phyloP scores from a whole-genome alignment of 37 sponge, comb jelly and placozoan genomes.

The Ianthella basta region DNA sequence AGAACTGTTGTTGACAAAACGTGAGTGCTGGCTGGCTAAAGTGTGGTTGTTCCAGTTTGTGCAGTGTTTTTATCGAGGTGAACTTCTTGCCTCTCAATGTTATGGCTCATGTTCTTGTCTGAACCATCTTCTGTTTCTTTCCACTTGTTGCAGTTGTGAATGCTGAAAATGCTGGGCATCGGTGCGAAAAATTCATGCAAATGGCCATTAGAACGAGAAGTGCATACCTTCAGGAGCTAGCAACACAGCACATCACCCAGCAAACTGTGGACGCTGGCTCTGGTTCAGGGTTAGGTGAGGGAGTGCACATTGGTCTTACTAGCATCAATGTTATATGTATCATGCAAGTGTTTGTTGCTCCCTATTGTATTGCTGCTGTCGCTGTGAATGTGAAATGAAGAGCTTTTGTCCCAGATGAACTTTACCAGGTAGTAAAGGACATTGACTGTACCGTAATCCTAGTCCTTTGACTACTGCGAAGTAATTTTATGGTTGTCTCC shows the following conservation, averaged over 20 bases:
- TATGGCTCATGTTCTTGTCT: background rate
- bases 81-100: background rate
- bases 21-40: constrained; percentile 36
- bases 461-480: too few relatives aligned
- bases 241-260: constrained; percentile 36
- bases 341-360: background rate
- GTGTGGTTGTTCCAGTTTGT: background rate
- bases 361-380: too few relatives aligned
- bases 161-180: constrained; percentile 90
- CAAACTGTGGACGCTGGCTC: constrained; percentile 64
- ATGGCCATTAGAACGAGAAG: constrained; percentile 87
- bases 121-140: background rate
- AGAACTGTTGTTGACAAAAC: constrained; percentile 89
- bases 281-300: constrained; percentile 62
- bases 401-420: too few relatives aligned
- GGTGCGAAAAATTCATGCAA: constrained; percentile 71
- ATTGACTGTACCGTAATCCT: too few relatives aligned
- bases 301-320: background rate
- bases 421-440: too few relatives aligned
- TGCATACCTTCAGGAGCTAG: constrained; percentile 81
- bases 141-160: constrained; percentile 71
- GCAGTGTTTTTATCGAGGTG: background rate
- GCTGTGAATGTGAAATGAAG: too few relatives aligned
- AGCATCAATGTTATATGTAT: background rate
- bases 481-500: too few relatives aligned